Evolutionary conservation across 1,140 invertebrate genomes (phyloP), one percentile per base, ranked within the genome.

Genomic region (Ceratina calcarata): DNA sequence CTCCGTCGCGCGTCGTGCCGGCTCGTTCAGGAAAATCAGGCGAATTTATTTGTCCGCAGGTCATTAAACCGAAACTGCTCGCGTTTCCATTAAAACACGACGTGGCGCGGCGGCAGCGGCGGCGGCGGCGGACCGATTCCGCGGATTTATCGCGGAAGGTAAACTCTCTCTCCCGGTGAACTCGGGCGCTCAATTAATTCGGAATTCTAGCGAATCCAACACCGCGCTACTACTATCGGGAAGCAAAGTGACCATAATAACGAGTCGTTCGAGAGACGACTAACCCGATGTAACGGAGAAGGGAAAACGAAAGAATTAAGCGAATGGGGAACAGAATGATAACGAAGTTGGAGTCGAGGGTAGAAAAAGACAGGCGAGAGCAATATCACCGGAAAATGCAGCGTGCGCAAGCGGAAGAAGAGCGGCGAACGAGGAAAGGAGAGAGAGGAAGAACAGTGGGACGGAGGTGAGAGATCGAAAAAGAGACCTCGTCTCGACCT

Each of bases 1-100:
- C 51, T 24, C 37, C 37, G 6, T 45, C 37, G 6, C 10, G 6
- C 37, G 37, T 45, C 37, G 27, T 18, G 18, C 37, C 45, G 20
- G 10, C 37, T 68, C 53, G 53, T 69, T 76, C 68, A 1, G 65
- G 57, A 73, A 70, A 70, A 69, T 77, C 75, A 61, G 75, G 55
- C 66, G 75, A 70, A 77, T 77, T 77, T 69, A 77, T 77, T 77
- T 51, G 66, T 32, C 66, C 66, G 75, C 60, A 61, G 66, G 57
- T 77, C 66, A 69, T 76, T 76, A 76, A 76, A 76, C 67, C 57
- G 75, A 49, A 76, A 76, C 74, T 61, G 53, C 75, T 61, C 75
- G 66, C 75, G 66, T 77, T 61, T 27, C 66, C 75, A 77, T 77
- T 77, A 70, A 77, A 77, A 70, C 65, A 27, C 49, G 45, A 45